Evolutionary conservation across 2,888 invertebrate species (phyloP).

Genomic region (Lepetodrilus schrolli): DNA sequence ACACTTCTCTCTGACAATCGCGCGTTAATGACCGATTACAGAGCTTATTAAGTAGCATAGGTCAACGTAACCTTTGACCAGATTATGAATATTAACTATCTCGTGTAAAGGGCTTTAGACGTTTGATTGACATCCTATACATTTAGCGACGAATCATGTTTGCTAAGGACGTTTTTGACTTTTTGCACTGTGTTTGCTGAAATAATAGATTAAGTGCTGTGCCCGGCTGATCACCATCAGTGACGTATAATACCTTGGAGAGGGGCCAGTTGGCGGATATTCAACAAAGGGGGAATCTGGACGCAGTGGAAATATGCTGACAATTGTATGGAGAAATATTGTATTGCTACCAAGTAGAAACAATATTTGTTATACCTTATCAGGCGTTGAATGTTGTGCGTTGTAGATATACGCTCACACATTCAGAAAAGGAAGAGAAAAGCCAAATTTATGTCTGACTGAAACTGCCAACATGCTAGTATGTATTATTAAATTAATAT

Average conservation of each 20-base stretch:
- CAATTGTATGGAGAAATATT: no score
- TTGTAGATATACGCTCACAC: no score
- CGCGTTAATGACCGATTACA: constrained; percentile 2
- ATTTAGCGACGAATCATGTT: neutral
- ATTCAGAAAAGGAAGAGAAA: no score
- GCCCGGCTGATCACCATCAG: neutral
- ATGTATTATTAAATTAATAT: no score
- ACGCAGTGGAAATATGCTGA: no score
- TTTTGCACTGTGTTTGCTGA: constrained; percentile 20
- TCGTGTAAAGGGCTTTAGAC: neutral
- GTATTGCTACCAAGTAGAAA: no score
- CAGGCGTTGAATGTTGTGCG: no score
- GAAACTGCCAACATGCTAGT: no score
- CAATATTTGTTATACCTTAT: no score
- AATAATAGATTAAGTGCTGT: constrained; percentile 24
- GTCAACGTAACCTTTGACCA: neutral
- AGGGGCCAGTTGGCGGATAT: no score
- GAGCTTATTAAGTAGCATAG: constrained; percentile 5
- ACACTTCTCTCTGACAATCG: neutral
- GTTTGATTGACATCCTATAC: constrained; percentile 12
- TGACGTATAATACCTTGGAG: neutral
- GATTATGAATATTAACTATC: constrained; percentile 9
- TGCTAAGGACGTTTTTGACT: constrained; percentile 23
- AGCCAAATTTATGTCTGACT: no score
- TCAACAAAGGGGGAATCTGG: no score